Evolutionary conservation across 2,113 vertebrate species (phyloP).

Genomic region (Ophiodon elongatus): DNA sequence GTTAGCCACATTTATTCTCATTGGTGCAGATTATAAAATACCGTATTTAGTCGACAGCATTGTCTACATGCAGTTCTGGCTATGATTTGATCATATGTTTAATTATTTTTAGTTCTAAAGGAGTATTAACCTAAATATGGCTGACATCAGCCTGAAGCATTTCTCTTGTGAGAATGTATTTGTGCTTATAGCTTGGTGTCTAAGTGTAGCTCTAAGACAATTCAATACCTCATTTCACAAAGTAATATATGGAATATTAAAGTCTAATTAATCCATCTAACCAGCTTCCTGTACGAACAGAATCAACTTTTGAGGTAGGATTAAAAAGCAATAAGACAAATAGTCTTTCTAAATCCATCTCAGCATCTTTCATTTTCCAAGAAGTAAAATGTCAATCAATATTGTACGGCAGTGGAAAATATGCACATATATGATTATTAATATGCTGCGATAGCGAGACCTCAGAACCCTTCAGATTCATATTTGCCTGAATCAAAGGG

Average conservation of each 20-base stretch:
- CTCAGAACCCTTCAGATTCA: neutral
- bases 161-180: constrained; percentile 14
- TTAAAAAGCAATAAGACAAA: constrained; percentile 16
- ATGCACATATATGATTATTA: constrained; percentile 9
- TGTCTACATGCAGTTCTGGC: constrained; percentile 26
- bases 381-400: constrained; percentile 31
- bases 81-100: constrained; percentile 7
- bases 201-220: neutral
- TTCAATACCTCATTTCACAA: constrained; percentile 27
- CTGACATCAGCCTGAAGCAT: constrained; percentile 27
- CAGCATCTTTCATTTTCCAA: constrained; percentile 2
- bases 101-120: neutral
- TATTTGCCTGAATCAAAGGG: constrained; percentile 20
- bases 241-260: constrained; percentile 15
- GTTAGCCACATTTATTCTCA: neutral
- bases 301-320: neutral
- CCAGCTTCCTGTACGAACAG: neutral
- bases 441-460: neutral
- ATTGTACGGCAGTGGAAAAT: constrained; percentile 38
- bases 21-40: neutral
- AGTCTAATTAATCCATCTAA: constrained; percentile 1
- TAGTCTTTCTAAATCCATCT: constrained; percentile 1
- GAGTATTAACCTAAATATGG: neutral
- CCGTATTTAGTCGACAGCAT: constrained; percentile 20
- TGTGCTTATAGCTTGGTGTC: constrained; percentile 43